Evolutionary conservation across 2,797 vertebrate genomes (phyloP), one percentile per base, ranked within the genome.

Genomic region (Sternarchorhynchus goeldii): DNA sequence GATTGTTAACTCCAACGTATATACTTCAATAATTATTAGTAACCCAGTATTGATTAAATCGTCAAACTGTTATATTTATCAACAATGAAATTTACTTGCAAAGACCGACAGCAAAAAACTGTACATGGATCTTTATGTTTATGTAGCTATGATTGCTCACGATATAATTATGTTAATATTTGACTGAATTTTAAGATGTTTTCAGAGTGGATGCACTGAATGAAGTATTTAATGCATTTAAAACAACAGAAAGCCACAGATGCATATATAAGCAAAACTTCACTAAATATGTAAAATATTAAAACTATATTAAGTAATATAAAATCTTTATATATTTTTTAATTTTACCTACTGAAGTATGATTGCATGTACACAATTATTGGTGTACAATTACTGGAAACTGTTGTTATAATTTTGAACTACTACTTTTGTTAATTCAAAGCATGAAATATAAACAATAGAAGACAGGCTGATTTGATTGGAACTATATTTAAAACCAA

Each of bases 401-500:
- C 5, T 71, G 29, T 1, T 36, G 34, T 36, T 85, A 73, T 81
- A 64, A 77, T 76, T 80, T 76, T 82, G 25, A 20, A 31, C 12
- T 45, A 60, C 62, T n/a, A n/a, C n/a, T n/a, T n/a, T 25, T 21
- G 60, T 58, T 34, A 17, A 64, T 17, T 25, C 4, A 66, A 60
- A 79, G 32, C 50, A 25, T 25, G 69, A 68, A 39, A n/a, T 60
- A 65, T 56, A 76, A 78, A 82, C 77, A 60, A 84, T 89, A 86
- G 82, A 86, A 86, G 58, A 81, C 77, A 87, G 78, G 67, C 79
- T 85, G 81, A 77, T 88, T 92, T 85, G 86, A 92, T 88, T 90
- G 92, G 90, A 95, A 92, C 92, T 94, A 92, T 95, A 95, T 94
- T 94, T 95, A 94, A 95, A 96, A 91, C 87, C 91, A 93, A 93